Conservation (phyloP, 1,140 invertebrate species). For the Habropoda laboriosa region DNA sequence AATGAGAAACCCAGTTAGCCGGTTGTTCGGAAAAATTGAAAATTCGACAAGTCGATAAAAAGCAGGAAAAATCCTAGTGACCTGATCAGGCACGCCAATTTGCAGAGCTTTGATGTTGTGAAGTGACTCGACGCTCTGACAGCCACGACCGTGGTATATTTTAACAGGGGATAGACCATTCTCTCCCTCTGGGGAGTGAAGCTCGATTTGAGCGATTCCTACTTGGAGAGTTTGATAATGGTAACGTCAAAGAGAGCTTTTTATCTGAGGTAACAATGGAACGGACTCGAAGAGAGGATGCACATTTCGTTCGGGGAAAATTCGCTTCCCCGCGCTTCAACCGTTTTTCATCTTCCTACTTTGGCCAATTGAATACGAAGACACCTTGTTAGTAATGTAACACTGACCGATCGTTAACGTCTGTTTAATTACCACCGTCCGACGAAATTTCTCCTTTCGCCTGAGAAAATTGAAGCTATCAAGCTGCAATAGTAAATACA, state of each 20-base stretch:
- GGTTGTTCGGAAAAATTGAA: slow-evolving; percentile 50
- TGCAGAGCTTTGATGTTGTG: slow-evolving; percentile 45
- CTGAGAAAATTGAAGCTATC: too few relatives aligned
- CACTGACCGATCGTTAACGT: background rate
- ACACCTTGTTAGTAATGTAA: too few relatives aligned
- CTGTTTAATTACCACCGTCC: too few relatives aligned
- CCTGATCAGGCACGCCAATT: slow-evolving; percentile 51
- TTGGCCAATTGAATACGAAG: background rate
- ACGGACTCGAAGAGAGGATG: background rate
- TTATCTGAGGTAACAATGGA: slow-evolving; percentile 28
- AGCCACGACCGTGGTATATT: slow-evolving; percentile 3
- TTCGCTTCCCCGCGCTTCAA: background rate
- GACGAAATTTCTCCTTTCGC: too few relatives aligned
- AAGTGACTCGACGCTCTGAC: slow-evolving; percentile 14
- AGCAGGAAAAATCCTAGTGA: slow-evolving; percentile 35
- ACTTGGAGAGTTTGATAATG: slow-evolving; percentile 43
- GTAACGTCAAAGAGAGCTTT: slow-evolving; percentile 39
- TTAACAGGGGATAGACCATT: slow-evolving; percentile 42
- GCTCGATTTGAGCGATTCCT: slow-evolving; percentile 36
- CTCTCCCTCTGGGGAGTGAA: slow-evolving; percentile 13
- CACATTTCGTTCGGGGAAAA: background rate
- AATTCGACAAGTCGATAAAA: slow-evolving; percentile 35
- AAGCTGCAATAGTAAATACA: too few relatives aligned
- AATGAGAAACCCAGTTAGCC: background rate
- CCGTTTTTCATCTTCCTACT: background rate